Conservation (phyloP, 2,113 vertebrate genomes). For the Phaetusa simplex region DNA sequence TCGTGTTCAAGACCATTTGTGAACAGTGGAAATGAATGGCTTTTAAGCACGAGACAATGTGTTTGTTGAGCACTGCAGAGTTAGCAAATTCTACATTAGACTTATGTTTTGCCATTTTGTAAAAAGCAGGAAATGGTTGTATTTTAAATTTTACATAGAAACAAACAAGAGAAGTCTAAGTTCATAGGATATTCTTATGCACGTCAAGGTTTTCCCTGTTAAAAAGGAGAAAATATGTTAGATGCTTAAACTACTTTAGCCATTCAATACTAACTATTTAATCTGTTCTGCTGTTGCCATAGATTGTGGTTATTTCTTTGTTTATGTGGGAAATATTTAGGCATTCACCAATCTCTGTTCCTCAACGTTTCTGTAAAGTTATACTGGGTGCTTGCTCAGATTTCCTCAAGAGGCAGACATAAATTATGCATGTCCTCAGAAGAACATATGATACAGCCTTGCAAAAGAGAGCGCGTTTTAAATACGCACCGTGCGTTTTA, state of each 20-base stretch:
- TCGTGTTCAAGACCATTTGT: neutral
- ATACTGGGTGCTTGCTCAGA: neutral
- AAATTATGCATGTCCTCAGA: neutral
- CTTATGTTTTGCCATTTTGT: neutral
- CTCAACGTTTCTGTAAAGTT: neutral
- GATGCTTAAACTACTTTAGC: neutral
- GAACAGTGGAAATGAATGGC: neutral
- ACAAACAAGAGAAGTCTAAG: neutral
- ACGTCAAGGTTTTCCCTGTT: neutral
- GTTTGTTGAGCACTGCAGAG: neutral
- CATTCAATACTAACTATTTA: neutral
- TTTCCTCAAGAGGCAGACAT: neutral
- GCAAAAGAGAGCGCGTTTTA: neutral
- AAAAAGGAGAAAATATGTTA: neutral
- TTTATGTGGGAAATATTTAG: neutral
- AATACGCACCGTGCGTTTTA: neutral
- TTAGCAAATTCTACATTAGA: neutral
- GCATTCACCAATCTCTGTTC: neutral
- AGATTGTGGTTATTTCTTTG: neutral
- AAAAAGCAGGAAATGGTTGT: neutral
- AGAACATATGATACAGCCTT: neutral
- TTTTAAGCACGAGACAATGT: neutral
- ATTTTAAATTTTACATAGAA: neutral
- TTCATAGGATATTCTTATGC: neutral
- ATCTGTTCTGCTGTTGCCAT: neutral